A percentile compares a stretch with the other conserved stretches of the same genome.
Evolutionary conservation across 2,113 vertebrate species (phyloP).

Genomic region (Tapirus terrestris): DNA sequence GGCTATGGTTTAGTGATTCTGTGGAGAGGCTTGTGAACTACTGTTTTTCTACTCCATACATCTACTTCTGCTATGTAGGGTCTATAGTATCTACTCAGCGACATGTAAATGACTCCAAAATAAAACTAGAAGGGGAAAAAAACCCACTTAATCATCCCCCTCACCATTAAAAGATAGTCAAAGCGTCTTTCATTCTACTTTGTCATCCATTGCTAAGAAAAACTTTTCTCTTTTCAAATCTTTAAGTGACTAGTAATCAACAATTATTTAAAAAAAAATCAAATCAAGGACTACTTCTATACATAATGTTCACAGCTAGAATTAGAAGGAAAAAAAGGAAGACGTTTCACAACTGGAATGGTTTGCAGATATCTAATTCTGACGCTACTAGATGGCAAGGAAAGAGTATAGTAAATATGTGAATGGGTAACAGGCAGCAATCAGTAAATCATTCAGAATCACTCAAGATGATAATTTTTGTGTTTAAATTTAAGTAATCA

Average conservation of each 20-base stretch:
- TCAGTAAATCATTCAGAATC: slow-evolving; percentile 18
- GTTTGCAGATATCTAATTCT: not conserved
- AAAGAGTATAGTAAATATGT: not conserved
- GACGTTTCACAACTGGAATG: not conserved
- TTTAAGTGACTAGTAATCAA: not conserved
- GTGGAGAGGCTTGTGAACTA: not conserved
- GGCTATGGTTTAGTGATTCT: not conserved
- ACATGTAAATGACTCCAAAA: not conserved
- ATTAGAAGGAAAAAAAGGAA: not conserved
- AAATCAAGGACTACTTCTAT: not conserved
- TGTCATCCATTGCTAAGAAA: not conserved
- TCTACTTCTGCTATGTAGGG: not conserved
- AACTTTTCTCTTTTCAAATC: not conserved
- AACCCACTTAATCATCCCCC: not conserved
- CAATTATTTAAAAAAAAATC: not conserved
- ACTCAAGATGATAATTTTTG: not conserved
- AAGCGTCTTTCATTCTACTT: not conserved
- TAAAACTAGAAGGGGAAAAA: not conserved
- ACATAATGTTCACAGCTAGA: not conserved
- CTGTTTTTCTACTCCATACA: not conserved
- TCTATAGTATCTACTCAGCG: not conserved
- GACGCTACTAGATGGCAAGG: not conserved
- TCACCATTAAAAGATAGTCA: not conserved
- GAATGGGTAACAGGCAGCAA: slow-evolving; percentile 20
- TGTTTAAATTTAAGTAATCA: slow-evolving; percentile 35